Base-by-base conservation (phyloP, 2,888 invertebrate species). In the Oegoconia quadripuncta region DNA sequence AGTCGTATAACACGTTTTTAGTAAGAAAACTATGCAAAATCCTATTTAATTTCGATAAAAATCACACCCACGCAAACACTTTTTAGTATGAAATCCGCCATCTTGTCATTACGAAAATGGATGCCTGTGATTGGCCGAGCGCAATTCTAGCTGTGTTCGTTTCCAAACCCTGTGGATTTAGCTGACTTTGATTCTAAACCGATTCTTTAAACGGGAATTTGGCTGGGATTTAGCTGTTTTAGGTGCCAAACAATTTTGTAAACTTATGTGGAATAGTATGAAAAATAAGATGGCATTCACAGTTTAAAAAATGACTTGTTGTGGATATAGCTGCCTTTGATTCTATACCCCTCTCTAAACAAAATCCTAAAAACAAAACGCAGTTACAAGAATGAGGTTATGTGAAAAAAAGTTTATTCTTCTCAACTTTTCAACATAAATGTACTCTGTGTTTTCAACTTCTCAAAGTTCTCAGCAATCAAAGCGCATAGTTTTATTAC, bases 71-170 rank as follows among this genome's bases (percentile, higher is more conserved):
- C 39, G 30, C 29, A 39, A 28, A 30, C 39, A 34, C 34, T 14
- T 11, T 34, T 39, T 34, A 25, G 30, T 34, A 39, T 34, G 39
- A 39, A 34, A 34, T 30, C 34, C 39, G 39, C 39, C 39, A 39
- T 39, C 29, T 39, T 39, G 39, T 34, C 16, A 28, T 33, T 30
- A 34, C 39, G 39, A 30, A 34, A 39, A 39, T 34, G 30, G 29
- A 39, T 9, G 11, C 29, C 39, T 39, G 29, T 39, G 39, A 39
- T 39, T 39, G 39, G 34, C 33, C 34, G 13, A 12, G 28, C 38
- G 38, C 38, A 33, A 39, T 33, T 39, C 13, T 39, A 39, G 38
- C 33, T 39, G 38, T 39, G 33, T 39, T 39, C 13, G 38, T 31
- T 31, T 33, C 33, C 33, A 33, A 33, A 31, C 37, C 23, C 11